Conservation (phyloP, 2,797 vertebrate genomes). For the Petrocephalus schoutedeni region DNA sequence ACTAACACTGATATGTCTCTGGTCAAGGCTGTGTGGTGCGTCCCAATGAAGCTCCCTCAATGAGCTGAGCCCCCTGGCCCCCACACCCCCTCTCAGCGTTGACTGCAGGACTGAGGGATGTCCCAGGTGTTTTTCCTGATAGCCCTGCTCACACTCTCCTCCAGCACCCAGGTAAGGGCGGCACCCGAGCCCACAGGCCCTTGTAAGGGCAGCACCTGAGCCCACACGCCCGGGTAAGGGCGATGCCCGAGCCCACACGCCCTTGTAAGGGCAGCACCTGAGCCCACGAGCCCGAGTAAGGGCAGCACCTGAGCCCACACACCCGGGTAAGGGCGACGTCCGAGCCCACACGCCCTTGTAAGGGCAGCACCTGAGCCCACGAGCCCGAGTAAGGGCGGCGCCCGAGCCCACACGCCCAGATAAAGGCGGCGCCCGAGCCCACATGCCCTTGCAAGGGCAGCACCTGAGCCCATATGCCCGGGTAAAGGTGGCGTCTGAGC, state of each 20-base stretch:
- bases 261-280: neutral
- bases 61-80: constrained; percentile 47
- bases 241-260: neutral
- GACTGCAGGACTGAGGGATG: constrained; percentile 64
- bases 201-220: neutral
- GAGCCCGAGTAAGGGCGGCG: constrained; percentile 50
- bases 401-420: neutral
- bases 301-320: neutral
- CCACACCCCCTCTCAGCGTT: constrained; percentile 48
- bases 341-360: no score
- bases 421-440: neutral
- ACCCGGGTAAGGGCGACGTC: neutral
- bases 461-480: no score
- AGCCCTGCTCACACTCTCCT: constrained; percentile 58
- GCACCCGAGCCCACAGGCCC: neutral
- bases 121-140: constrained; percentile 62
- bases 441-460: neutral
- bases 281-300: no score
- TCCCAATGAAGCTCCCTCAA: constrained; percentile 40
- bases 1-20: neutral
- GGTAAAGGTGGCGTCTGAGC: constrained; percentile 49
- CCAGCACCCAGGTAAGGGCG: constrained; percentile 58
- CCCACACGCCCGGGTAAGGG: neutral
- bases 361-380: no score
- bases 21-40: constrained; percentile 42